phyloP scores from a whole-genome alignment of 2,797 vertebrate species.

The Pampus argenteus region DNA sequence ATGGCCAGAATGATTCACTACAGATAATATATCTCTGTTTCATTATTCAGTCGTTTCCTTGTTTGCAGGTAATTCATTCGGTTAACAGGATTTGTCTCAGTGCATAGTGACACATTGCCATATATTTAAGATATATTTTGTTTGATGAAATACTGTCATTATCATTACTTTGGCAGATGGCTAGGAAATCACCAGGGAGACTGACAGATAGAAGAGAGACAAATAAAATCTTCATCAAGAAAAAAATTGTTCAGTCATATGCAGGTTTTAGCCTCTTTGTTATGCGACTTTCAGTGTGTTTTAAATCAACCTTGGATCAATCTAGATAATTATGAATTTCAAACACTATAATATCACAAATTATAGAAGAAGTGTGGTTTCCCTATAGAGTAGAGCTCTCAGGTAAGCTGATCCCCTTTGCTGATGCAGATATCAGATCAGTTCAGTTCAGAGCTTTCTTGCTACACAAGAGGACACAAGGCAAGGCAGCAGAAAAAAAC shows the following conservation, averaged over 20 bases:
- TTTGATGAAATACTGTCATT: constrained; percentile 1
- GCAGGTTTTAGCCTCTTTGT: neutral
- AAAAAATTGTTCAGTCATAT: neutral
- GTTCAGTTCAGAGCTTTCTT: too few relatives aligned
- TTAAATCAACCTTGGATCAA: neutral
- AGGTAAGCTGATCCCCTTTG: neutral
- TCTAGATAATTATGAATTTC: neutral
- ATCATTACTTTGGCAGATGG: neutral
- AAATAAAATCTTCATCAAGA: too few relatives aligned
- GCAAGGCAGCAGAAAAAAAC: too few relatives aligned
- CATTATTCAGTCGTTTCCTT: neutral
- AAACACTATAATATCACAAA: too few relatives aligned
- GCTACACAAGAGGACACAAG: too few relatives aligned
- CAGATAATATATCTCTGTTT: neutral
- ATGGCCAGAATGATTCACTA: neutral
- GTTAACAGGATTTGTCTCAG: neutral
- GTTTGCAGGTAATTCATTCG: neutral
- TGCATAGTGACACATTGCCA: neutral
- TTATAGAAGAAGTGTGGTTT: neutral
- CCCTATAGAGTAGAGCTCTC: neutral
- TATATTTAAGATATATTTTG: neutral
- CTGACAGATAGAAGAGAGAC: too few relatives aligned
- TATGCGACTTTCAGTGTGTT: neutral
- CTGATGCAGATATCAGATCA: neutral
- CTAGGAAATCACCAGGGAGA: neutral